Evolutionary conservation across 2,113 vertebrate genomes (phyloP), one percentile per base, ranked within the genome.

Genomic region (Aleadryas rufinucha): DNA sequence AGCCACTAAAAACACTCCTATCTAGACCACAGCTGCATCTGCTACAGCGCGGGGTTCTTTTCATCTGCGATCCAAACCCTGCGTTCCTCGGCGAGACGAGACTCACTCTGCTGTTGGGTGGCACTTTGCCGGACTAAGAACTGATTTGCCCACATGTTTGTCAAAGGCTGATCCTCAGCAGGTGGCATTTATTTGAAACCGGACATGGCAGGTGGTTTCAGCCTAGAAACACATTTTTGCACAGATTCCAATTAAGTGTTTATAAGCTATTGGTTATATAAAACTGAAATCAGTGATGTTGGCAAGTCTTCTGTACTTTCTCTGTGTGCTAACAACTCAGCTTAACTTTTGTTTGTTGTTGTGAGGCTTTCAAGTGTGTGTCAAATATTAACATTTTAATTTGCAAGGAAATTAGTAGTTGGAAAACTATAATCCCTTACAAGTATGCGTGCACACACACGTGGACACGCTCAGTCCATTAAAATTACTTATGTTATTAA

Each of bases 221-320:
- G 52, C 88, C 92, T 54, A 87, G 79, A 93, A 96, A 91, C 93
- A 90, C 87, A 86, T 94, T 96, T 88, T 94, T 96, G 96, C 90
- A 88, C 56, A 88, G 88, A 92, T 92, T 94, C 96, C 93, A 96
- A 45, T 95, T 81, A 96, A 96, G 93, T 90, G 96, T 97, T 96
- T 97, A 94, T 95, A 96, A 97, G 90, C 85, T 86, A 88, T 95
- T 92, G 47, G 90, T 93, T 96, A 81, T 82, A 92, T 97, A 96
- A 96, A 95, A 84, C 80, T 91, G 80, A 44, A 57, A 92, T 96
- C 79, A 54, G 76, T 49, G 83, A 68, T 88, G 64, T 92, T 95
- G 95, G 96, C 90, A 81, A 68, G 60, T 93, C 83, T 85, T 96
- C 93, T 92, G 72, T 84, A 11, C 64, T 95, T 91, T 94, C 79